Evolutionary conservation across 2,113 vertebrate genomes (phyloP), one percentile per base, ranked within the genome.

Genomic region (Pao palembangensis): DNA sequence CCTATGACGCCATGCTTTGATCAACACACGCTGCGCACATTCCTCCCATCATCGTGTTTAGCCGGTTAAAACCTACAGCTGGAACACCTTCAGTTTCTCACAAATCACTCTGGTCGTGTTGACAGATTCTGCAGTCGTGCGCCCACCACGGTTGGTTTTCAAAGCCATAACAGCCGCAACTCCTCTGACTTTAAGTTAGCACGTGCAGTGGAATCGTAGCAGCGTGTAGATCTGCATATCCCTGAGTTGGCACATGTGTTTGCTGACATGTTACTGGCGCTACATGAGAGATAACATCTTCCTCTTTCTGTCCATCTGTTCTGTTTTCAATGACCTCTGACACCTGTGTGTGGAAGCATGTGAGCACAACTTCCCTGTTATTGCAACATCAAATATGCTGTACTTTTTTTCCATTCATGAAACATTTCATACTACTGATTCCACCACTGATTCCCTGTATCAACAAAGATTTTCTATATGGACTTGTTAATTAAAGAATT

Each of bases 41-140:
- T 85, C 79, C 81, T 87, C 82, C 54, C 75, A 75, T 87, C 80
- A 64, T 71, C 73, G 38, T 81, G 71, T 81, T 81, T 75, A 77
- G n/a, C 46, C 17, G 15, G 17, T 88, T 81, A 82, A 79, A 61
- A 71, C 61, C 69, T 60, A 61, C 73, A 81, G 82, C 88, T 85
- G 85, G 82, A 88, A 67, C 72, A 67, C 79, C 76, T 85, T 73
- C 66, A 73, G 55, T 53, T 0, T 0, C 53, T 60, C 51, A 66
- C 60, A 73, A 67, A 61, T 67, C 69, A 38, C 81, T 67, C 55
- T 74, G 84, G 81, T 71, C 66, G 10, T 3, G 20, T 73, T 82
- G 73, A 78, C 81, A 76, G 51, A 58, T 41, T 72, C 47, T 31
- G 8, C 46, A 51, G 41, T 8, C 17, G 21, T 23, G 21, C 21